phyloP scores from a whole-genome alignment of 1,140 invertebrate species.

The Drosophila equinoxialis region DNA sequence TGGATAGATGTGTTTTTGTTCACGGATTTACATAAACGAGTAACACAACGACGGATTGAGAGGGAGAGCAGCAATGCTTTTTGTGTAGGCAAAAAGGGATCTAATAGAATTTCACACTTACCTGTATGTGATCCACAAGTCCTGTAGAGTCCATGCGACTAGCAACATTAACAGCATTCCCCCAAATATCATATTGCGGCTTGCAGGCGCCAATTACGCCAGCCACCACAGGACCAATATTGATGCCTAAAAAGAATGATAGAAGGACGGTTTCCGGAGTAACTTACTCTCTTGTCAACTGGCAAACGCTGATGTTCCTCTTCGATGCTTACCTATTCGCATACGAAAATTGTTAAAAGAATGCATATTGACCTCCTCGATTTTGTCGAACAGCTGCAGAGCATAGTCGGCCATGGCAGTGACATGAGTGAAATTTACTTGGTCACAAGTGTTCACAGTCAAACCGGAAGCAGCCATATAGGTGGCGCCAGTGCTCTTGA shows the following conservation, averaged over 20 bases:
- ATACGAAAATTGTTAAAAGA: constrained; percentile 98
- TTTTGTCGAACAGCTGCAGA: constrained; percentile 91
- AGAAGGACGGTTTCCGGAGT: background rate
- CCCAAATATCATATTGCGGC: constrained; percentile 97
- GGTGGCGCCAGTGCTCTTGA: constrained; percentile 97
- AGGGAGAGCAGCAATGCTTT: background rate
- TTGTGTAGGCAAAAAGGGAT: background rate
- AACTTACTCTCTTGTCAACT: background rate
- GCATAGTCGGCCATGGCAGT: constrained; percentile 96
- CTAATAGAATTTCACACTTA: constrained; percentile 73
- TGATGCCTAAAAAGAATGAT: constrained; percentile 88
- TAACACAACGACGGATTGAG: too few species aligned
- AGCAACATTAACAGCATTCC: constrained; percentile 94
- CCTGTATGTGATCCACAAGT: constrained; percentile 91
- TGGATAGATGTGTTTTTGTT: background rate
- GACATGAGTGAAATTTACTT: constrained; percentile 90
- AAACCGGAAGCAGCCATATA: constrained; percentile 98
- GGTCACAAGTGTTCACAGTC: constrained; percentile 90
- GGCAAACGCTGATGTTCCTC: background rate
- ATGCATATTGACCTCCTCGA: constrained; percentile 96
- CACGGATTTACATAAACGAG: background rate
- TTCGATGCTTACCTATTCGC: constrained; percentile 88
- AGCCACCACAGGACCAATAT: constrained; percentile 96
- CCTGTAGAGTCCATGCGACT: constrained; percentile 95
- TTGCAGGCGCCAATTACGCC: constrained; percentile 97